Percentiles rank a stretch among this genome's conserved stretches.
Evolutionary conservation across 2,113 vertebrate genomes (phyloP).

Genomic region (Holacanthus passer): DNA sequence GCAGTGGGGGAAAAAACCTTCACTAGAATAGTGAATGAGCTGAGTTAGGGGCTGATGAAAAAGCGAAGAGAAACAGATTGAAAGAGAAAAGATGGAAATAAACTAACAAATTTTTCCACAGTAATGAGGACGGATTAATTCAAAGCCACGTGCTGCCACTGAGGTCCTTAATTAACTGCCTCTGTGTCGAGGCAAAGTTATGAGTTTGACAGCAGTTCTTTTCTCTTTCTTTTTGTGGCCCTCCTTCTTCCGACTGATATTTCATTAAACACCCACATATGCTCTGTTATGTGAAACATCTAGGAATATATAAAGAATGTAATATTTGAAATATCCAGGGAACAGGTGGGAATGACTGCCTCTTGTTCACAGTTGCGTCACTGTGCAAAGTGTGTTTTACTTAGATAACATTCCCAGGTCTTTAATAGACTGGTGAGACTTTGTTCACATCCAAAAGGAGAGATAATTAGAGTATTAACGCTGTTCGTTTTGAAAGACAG

Average conservation of each 20-base stretch:
- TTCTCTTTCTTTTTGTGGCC: constrained; percentile 35
- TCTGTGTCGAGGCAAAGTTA: constrained; percentile 41
- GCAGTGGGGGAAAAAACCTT: background rate
- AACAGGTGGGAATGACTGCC: constrained; percentile 19
- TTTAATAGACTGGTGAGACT: constrained; percentile 10
- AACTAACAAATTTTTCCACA: constrained; percentile 52
- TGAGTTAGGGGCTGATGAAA: background rate
- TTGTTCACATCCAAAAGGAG: constrained; percentile 8
- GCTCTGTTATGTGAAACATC: constrained; percentile 34
- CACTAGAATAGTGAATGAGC: background rate
- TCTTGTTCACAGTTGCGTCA: constrained; percentile 33
- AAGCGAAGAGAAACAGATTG: constrained; percentile 24
- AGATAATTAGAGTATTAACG: constrained; percentile 39
- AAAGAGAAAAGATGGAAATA: constrained; percentile 63
- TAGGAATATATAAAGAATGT: constrained; percentile 34
- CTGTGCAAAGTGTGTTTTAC: constrained; percentile 30
- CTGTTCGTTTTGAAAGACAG: constrained; percentile 4
- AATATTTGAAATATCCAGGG: constrained; percentile 34
- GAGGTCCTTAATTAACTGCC: constrained; percentile 66
- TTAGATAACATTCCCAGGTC: constrained; percentile 33
- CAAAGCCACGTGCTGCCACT: constrained; percentile 43
- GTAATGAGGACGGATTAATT: constrained; percentile 67
- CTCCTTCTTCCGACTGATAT: constrained; percentile 49
- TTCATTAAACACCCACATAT: constrained; percentile 63
- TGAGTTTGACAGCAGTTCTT: constrained; percentile 59